Evolutionary conservation across 2,797 vertebrate genomes (phyloP), one percentile per base, ranked within the genome.

Genomic region (Poeciliopsis paucimaculata): DNA sequence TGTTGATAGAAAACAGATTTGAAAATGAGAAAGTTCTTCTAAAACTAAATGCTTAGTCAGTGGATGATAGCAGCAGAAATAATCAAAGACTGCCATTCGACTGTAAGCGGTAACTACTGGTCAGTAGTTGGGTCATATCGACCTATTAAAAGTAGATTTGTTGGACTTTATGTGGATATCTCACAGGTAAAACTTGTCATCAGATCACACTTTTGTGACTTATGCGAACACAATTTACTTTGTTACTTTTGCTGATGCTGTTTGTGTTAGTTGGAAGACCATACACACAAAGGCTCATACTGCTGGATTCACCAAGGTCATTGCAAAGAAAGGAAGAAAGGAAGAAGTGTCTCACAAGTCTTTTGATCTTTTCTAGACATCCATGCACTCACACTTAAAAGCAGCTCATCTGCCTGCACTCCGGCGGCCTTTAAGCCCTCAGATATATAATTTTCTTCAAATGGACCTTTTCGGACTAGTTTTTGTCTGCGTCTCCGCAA

Each of bases 381-480:
- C 46, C 77, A 76, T 46, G 73, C 75, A 82, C 85, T 80, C 75
- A 55, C 84, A 81, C 79, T 71, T 62, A 78, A 76, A 76, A 46
- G 75, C 81, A 77, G 77, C 82, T 86, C 79, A 81, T 91, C 78
- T 81, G 64, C 83, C 78, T 81, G 64, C 83, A 83, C 72, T 79
- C 72, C 1, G 20, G 77, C n/a, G 62, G 86, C 86, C 85, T 70
- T 78, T 82, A 79, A 85, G 85, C 84, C 83, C 88, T 85, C 91
- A 93, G 91, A 94, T 94, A 93, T 95, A 93, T 94, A 91, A 95
- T 96, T 95, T 95, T 93, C 94, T 93, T 92, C 92, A 94, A 92
- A 95, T 93, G 93, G 89, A 93, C 91, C 93, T 94, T 89, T 92
- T 94, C 51, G 77, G 90, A 88, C 88, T 86, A 88, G 88, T 91